phyloP scores from a whole-genome alignment of 1,140 invertebrate species.

The Listronotus oregonensis region DNA sequence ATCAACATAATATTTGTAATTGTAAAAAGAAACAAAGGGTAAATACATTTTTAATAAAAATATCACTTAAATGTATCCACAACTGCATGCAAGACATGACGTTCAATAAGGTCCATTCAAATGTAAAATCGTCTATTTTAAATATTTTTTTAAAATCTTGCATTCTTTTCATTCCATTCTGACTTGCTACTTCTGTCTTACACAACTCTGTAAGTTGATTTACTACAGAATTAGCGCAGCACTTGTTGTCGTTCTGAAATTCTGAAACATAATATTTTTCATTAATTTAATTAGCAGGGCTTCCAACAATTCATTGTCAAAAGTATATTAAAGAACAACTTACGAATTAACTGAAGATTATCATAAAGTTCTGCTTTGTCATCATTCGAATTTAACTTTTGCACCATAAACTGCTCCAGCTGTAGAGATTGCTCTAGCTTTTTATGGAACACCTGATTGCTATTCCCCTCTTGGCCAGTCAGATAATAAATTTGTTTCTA shows the following conservation, averaged over 20 bases:
- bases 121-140: slow-evolving; percentile 47
- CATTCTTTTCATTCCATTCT: slow-evolving; percentile 35
- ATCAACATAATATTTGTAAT: too few relatives aligned
- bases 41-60: slow-evolving; percentile 48
- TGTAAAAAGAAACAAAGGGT: too few relatives aligned
- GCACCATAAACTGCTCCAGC: slow-evolving; percentile 26
- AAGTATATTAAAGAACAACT: too few relatives aligned
- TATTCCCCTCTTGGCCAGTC: slow-evolving; percentile 31
- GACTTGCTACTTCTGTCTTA: slow-evolving; percentile 38
- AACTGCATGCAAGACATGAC: slow-evolving; percentile 39
- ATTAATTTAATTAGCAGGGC: neutral
- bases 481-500: slow-evolving; percentile 47
- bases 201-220: slow-evolving; percentile 44
- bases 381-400: slow-evolving; percentile 34
- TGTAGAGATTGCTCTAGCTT: slow-evolving; percentile 42
- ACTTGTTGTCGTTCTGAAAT: slow-evolving; percentile 42
- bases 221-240: slow-evolving; percentile 40
- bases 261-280: slow-evolving; percentile 35
- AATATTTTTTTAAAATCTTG: slow-evolving; percentile 43
- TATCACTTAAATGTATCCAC: slow-evolving; percentile 44
- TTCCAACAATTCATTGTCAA: too few relatives aligned
- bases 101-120: slow-evolving; percentile 50
- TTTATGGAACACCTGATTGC: slow-evolving; percentile 32
- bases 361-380: slow-evolving; percentile 41
- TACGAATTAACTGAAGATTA: slow-evolving; percentile 41